These are phyloP conservation scores for Aplocera efformata DNA, from an alignment of 2,888 invertebrate species.

Conservation along the genomic window DNA sequence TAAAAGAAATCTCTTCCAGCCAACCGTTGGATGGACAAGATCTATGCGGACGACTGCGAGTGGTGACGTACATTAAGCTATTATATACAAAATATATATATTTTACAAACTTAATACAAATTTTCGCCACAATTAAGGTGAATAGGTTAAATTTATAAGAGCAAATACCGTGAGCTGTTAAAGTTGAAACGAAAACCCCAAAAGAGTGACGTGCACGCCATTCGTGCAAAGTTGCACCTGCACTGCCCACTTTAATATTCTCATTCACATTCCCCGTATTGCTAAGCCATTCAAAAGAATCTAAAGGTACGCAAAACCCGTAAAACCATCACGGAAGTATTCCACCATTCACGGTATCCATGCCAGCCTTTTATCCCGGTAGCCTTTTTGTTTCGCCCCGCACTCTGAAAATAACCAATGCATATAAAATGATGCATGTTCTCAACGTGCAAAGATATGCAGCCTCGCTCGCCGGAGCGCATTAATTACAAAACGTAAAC, in stretches of 20 bases:
- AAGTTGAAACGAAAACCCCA: slow-evolving; percentile 1
- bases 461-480: slow-evolving; percentile 43
- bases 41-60: no score
- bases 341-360: slow-evolving; percentile 17
- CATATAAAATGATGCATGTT: slow-evolving; percentile 67
- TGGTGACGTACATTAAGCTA: no score
- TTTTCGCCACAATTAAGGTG: no score
- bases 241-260: slow-evolving; percentile 14
- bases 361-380: slow-evolving; percentile 38
- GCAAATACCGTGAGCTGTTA: background rate
- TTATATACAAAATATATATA: no score
- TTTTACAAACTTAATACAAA: no score
- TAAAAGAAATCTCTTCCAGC: no score
- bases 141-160: background rate
- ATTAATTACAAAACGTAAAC: slow-evolving; percentile 55
- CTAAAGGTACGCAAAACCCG: slow-evolving; percentile 16
- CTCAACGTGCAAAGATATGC: slow-evolving; percentile 44
- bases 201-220: slow-evolving; percentile 15
- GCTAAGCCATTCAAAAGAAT: slow-evolving; percentile 22
- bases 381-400: slow-evolving; percentile 37
- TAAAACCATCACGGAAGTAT: slow-evolving; percentile 17
- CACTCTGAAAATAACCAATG: slow-evolving; percentile 56
- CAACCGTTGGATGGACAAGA: no score
- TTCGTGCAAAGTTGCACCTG: slow-evolving; percentile 10
- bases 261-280: slow-evolving; percentile 14